Evolutionary conservation across 2,113 vertebrate species (phyloP).

Genomic region (Psittacula cyanocephala): DNA sequence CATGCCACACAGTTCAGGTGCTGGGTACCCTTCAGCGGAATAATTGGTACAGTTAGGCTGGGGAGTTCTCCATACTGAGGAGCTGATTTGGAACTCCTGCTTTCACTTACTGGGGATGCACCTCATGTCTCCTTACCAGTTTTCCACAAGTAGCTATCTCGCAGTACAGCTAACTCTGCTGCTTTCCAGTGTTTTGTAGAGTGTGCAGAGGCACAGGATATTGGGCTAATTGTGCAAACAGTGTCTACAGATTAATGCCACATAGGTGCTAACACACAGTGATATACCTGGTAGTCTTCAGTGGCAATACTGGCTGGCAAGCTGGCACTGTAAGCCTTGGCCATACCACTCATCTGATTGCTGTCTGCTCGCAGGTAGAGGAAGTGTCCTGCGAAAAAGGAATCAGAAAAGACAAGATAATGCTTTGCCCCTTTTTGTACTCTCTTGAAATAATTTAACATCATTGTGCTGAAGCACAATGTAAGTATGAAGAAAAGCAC

Average conservation of each 20-base stretch:
- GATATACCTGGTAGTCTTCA: constrained; percentile 77
- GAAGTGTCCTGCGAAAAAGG: constrained; percentile 78
- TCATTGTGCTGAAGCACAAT: not conserved
- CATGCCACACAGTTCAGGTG: not conserved
- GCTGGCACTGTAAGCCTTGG: constrained; percentile 71
- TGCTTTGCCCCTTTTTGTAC: not conserved
- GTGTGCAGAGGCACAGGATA: not conserved
- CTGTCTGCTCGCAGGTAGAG: constrained; percentile 78
- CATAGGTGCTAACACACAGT: not conserved
- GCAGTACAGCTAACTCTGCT: not conserved
- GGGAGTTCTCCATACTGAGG: not conserved
- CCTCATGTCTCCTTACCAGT: not conserved
- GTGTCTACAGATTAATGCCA: not conserved
- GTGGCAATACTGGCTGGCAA: constrained; percentile 74
- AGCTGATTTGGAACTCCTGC: not conserved
- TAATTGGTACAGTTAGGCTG: no score
- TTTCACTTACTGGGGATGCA: not conserved
- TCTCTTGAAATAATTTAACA: not conserved
- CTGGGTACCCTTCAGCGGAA: not conserved
- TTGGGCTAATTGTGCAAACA: not conserved
- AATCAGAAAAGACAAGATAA: not conserved
- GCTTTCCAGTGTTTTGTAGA: not conserved
- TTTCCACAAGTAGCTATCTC: not conserved
- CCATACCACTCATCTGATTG: constrained; percentile 39
- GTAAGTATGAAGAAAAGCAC: not conserved